Base-by-base conservation (phyloP, 2,888 invertebrate species). In the Heliconius sara region DNA sequence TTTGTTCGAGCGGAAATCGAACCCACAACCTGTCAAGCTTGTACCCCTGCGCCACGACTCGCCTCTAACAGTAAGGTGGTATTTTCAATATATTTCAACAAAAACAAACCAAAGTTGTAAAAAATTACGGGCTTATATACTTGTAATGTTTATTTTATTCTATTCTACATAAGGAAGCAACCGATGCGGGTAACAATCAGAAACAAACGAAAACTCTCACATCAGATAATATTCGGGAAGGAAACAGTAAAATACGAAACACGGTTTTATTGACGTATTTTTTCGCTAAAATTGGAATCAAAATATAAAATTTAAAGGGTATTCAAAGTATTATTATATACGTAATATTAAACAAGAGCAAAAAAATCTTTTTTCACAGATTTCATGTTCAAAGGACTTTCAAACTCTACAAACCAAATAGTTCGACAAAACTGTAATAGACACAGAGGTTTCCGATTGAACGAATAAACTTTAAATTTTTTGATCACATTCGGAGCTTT, bases 381-480 rank as follows among this genome's bases (percentile, higher is more conserved):
- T 22, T 22, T 66, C 9, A 66, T 25, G 52, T 34, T 67, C 10
- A 67, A 67, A 67, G 67, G 30, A 67, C 34, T 67, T 34, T 66
- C 27, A 30, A 30, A 30, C 27, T 12, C 9, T 19, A 27, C 30
- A 27, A 25, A 66, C 19, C 19, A 30, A 25, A 66, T 66, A 34
- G 7, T 66, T 30, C 5, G 30, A 34, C 1, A 30, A 68, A 34
- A 22, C 52, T 52, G 19, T 52, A 52, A 19, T 52, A 52, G 52
- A 39, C 34, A 3, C 65, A 67, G 22, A 22, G 67, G 34, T 67
- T 67, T 67, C 67, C 67, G 67, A 68, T 68, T 68, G 67, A 39
- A 39, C 34, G n/a, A 39, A 68, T 68, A 68, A 68, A 68, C 39
- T 68, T 68, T 68, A 68, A 68, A 68, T 68, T 68, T 68, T 68